These are phyloP conservation scores for Vireo altiloquus DNA, from an alignment of 2,113 vertebrate species.

Conservation along the genomic window DNA sequence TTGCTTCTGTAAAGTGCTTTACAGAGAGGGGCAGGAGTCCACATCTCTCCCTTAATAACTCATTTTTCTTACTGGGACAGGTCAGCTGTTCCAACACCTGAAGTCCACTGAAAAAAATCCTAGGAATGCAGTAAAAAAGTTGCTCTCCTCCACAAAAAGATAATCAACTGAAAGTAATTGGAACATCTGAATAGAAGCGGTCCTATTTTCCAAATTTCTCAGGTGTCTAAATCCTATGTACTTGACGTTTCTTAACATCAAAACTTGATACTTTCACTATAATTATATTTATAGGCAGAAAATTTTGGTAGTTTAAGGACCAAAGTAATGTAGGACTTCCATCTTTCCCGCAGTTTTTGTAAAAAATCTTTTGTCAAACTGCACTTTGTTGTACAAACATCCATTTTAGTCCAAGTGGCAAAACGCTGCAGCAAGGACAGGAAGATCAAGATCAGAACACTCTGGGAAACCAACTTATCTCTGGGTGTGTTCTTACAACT, in stretches of 20 bases:
- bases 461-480: background rate
- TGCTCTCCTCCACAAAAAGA: background rate
- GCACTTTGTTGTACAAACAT: background rate
- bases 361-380: background rate
- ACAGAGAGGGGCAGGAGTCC: background rate
- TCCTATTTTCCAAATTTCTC: background rate
- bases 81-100: background rate
- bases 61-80: background rate
- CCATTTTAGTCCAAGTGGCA: background rate
- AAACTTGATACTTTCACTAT: background rate
- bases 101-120: background rate
- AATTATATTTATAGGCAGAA: background rate
- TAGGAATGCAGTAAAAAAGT: background rate
- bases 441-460: background rate
- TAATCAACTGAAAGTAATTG: background rate
- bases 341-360: background rate
- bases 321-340: background rate
- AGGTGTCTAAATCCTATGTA: background rate
- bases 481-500: background rate
- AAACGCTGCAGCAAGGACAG: background rate
- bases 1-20: background rate
- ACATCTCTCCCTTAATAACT: background rate
- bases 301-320: background rate
- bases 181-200: background rate
- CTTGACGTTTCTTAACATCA: background rate